These are phyloP conservation scores for Megaustenia siamemsis DNA, from an alignment of 2,888 invertebrate genomes.

Conservation along the genomic window DNA sequence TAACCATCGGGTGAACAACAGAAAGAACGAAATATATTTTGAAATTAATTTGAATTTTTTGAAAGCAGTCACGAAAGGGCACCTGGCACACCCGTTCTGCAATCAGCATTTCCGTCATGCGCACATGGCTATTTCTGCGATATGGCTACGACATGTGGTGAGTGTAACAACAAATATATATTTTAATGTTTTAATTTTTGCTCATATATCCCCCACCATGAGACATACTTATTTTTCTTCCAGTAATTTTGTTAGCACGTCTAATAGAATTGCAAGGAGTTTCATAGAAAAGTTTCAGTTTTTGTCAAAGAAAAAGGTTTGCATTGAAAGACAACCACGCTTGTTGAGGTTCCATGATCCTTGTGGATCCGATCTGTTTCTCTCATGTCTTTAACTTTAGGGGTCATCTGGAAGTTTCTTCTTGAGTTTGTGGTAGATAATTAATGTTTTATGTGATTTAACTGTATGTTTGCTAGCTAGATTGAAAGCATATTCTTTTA, in stretches of 20 bases:
- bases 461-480: too few relatives aligned
- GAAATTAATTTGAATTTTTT: too few relatives aligned
- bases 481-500: too few relatives aligned
- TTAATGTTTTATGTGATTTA: not conserved
- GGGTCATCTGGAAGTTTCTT: not conserved
- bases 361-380: not conserved
- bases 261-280: not conserved
- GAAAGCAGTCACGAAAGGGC: not conserved
- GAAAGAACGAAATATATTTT: too few relatives aligned
- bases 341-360: too few relatives aligned
- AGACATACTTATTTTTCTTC: not conserved
- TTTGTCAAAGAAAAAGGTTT: not conserved
- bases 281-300: too few relatives aligned
- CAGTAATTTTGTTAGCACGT: not conserved
- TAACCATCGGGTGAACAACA: too few relatives aligned
- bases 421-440: not conserved
- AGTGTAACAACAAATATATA: not conserved
- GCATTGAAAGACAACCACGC: conserved; percentile 10
- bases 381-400: not conserved
- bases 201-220: not conserved
- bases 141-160: conserved; percentile 31
- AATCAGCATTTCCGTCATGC: conserved; percentile 18
- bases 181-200: not conserved
- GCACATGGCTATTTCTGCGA: not conserved
- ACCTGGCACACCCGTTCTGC: not conserved